phyloP scores from a whole-genome alignment of 2,888 invertebrate genomes.

The Drosophila sordidapex region DNA sequence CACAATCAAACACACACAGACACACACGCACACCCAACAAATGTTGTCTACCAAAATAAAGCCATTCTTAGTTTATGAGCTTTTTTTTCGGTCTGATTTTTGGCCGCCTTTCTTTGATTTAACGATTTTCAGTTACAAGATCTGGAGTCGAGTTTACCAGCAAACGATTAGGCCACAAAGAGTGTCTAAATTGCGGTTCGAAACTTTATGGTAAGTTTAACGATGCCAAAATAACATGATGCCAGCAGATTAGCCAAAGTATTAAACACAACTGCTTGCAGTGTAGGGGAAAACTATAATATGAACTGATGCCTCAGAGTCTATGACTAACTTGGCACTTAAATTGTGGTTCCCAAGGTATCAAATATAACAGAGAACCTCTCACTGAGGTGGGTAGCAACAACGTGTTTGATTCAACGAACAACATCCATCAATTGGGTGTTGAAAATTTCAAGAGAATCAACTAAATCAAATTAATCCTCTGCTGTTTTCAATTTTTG shows the following conservation, averaged over 20 bases:
- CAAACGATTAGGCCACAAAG: conserved; percentile 59
- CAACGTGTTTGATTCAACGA: conserved; percentile 7
- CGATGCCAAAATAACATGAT: conserved; percentile 66
- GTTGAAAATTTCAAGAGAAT: neutral
- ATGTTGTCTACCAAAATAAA: conserved; percentile 58
- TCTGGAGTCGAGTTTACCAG: conserved; percentile 47
- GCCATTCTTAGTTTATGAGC: conserved; percentile 63
- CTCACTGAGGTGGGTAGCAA: neutral
- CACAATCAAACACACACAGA: conserved; percentile 4
- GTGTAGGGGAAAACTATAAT: neutral
- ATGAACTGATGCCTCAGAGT: neutral
- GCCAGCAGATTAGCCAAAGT: conserved; percentile 26
- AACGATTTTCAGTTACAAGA: conserved; percentile 62
- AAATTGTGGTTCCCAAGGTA: conserved; percentile 5
- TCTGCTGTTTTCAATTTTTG: neutral
- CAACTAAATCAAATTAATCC: neutral
- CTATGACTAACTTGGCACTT: conserved; percentile 13
- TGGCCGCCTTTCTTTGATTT: conserved; percentile 50
- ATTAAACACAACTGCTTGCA: conserved; percentile 20
- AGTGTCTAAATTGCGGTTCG: conserved; percentile 35
- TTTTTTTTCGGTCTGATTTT: conserved; percentile 55
- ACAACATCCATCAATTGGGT: neutral
- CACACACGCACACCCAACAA: conserved; percentile 5
- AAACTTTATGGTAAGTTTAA: conserved; percentile 66
- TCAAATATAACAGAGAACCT: conserved; percentile 1